These are phyloP conservation scores for Galerucella pusilla DNA, from an alignment of 2,888 invertebrate genomes.

Conservation along the genomic window DNA sequence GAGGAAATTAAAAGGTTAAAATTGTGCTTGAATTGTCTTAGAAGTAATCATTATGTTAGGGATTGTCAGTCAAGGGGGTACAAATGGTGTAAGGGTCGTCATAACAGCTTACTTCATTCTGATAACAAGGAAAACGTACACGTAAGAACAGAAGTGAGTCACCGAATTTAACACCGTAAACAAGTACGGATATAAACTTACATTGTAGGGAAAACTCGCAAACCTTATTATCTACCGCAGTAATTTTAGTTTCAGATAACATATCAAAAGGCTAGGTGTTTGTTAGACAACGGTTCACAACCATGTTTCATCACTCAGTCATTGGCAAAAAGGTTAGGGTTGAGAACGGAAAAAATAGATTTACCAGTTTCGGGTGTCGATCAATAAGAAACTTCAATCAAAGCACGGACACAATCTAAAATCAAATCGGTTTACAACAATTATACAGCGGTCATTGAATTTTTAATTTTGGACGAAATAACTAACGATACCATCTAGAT, in stretches of 20 bases:
- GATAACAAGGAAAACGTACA: background rate
- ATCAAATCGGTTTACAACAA: background rate
- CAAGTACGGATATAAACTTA: background rate
- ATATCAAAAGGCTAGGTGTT: conserved; percentile 16
- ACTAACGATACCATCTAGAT: background rate
- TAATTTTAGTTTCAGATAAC: conserved; percentile 3
- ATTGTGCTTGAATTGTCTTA: background rate
- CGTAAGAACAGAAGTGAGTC: background rate
- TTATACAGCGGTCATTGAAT: background rate
- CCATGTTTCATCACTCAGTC: too few relatives aligned
- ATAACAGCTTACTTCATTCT: conserved; percentile 3
- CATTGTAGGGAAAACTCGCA: conserved; percentile 6
- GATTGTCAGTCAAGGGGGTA: background rate
- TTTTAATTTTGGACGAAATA: conserved; percentile 3
- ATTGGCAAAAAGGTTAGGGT: conserved; percentile 12
- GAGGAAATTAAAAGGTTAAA: conserved; percentile 14
- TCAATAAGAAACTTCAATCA: background rate
- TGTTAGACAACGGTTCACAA: conserved; percentile 33
- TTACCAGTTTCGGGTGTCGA: conserved; percentile 4
- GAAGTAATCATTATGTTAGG: background rate
- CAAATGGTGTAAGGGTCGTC: background rate
- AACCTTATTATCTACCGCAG: conserved; percentile 24
- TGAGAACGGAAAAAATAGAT: conserved; percentile 7
- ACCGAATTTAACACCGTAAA: background rate
- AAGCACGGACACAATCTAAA: background rate